Conservation (phyloP, 2,888 invertebrate species). For the Schizaphis graminum region DNA sequence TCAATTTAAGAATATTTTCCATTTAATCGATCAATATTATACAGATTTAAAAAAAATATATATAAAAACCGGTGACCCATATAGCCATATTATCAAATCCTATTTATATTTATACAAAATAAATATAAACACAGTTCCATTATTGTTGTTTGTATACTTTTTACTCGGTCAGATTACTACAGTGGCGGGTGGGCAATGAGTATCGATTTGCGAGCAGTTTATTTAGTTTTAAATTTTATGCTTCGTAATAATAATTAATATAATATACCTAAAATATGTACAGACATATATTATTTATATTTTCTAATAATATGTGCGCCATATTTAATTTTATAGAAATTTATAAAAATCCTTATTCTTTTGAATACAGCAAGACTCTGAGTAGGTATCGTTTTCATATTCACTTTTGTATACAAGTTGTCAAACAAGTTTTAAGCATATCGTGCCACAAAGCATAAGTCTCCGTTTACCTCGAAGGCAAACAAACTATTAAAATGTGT, state of each 20-base stretch:
- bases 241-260: not conserved
- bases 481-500: not conserved
- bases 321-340: not conserved
- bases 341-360: not conserved
- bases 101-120: not conserved
- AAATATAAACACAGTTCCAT: slow-evolving; percentile 11
- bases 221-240: not conserved
- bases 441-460: not conserved
- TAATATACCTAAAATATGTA: not conserved
- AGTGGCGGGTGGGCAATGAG: not conserved
- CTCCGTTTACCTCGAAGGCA: not conserved
- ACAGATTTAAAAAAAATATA: not conserved
- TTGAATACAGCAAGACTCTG: not conserved
- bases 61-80: slow-evolving; percentile 18
- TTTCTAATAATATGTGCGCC: not conserved
- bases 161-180: slow-evolving; percentile 7
- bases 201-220: slow-evolving; percentile 17
- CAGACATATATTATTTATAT: not conserved
- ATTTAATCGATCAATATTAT: slow-evolving; percentile 10
- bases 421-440: slow-evolving; percentile 31
- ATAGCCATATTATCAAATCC: not conserved
- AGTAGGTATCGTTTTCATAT: slow-evolving; percentile 25
- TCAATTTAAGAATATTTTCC: slow-evolving; percentile 15
- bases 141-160: not conserved
- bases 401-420: slow-evolving; percentile 28